Evolutionary conservation across 2,888 invertebrate genomes (phyloP).

Genomic region (Melinopterus prodromus): DNA sequence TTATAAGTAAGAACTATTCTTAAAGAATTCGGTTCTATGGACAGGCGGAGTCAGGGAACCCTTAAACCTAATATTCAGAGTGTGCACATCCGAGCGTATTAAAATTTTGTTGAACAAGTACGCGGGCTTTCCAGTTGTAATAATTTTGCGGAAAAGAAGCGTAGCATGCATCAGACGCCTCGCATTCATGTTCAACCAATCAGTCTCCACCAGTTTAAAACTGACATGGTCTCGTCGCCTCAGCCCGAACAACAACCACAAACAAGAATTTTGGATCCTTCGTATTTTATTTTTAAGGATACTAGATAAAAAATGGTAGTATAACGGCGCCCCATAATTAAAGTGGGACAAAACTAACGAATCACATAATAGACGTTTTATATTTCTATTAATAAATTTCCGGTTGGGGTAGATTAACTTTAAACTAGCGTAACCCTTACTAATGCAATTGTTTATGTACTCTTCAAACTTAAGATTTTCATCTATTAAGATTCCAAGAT

Average conservation of each 20-base stretch:
- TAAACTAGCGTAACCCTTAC: slow-evolving; percentile 11
- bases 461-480: slow-evolving; percentile 21
- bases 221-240: not conserved
- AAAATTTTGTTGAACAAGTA: slow-evolving; percentile 27
- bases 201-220: slow-evolving; percentile 13
- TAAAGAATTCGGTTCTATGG: slow-evolving; percentile 21
- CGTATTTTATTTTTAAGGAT: slow-evolving; percentile 20
- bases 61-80: not conserved
- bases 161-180: slow-evolving; percentile 16
- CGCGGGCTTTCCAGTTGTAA: slow-evolving; percentile 16
- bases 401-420: not conserved
- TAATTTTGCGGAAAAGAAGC: slow-evolving; percentile 26
- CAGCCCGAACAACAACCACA: not conserved
- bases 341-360: slow-evolving; percentile 17
- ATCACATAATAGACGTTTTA: slow-evolving; percentile 15
- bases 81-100: slow-evolving; percentile 21
- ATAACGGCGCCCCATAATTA: slow-evolving; percentile 24
- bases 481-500: slow-evolving; percentile 20
- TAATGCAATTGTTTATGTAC: slow-evolving; percentile 12
- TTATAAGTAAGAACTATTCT: too few species aligned
- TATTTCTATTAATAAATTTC: slow-evolving; percentile 9
- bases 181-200: slow-evolving; percentile 28
- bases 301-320: slow-evolving; percentile 11
- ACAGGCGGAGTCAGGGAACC: slow-evolving; percentile 12
- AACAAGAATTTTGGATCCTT: slow-evolving; percentile 26